Percentiles rank a stretch among this genome's conserved stretches.
Evolutionary conservation across 2,797 vertebrate genomes (phyloP).

Genomic region (Typhlichthys subterraneus): DNA sequence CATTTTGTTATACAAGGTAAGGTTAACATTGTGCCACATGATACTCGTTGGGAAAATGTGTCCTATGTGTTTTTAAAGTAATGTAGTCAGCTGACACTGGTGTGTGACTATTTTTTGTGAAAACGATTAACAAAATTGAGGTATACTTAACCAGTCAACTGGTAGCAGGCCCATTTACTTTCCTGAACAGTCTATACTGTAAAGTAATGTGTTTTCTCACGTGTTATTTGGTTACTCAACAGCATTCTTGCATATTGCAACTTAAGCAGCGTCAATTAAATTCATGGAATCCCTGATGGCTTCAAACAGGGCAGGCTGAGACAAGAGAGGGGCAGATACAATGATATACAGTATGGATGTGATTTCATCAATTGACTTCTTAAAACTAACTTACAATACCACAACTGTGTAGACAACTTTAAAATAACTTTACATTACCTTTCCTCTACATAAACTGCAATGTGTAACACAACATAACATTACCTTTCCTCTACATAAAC

Average conservation of each 20-base stretch:
- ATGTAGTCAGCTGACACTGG: not conserved
- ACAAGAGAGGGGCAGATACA: not conserved
- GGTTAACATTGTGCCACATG: not conserved
- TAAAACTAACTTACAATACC: too few species aligned
- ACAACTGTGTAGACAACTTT: too few species aligned
- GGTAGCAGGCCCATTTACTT: too few species aligned
- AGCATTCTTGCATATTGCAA: not conserved
- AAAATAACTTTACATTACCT: too few species aligned
- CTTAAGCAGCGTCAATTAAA: slow-evolving; percentile 3
- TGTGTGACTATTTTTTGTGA: too few species aligned
- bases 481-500: too few species aligned
- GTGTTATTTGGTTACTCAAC: not conserved
- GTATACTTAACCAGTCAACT: too few species aligned
- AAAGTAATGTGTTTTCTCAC: not conserved
- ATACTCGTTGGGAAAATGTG: too few species aligned
- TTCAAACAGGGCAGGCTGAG: not conserved
- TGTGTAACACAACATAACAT: too few species aligned
- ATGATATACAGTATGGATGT: not conserved
- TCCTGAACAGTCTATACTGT: too few species aligned
- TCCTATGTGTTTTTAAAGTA: not conserved
- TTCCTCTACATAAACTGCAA: too few species aligned
- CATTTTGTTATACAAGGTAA: not conserved
- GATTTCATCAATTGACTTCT: not conserved
- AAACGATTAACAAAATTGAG: too few species aligned
- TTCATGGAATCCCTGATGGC: not conserved